phyloP scores from a whole-genome alignment of 53 echinoderm and acorn worm species.

The Luidia sarsii region DNA sequence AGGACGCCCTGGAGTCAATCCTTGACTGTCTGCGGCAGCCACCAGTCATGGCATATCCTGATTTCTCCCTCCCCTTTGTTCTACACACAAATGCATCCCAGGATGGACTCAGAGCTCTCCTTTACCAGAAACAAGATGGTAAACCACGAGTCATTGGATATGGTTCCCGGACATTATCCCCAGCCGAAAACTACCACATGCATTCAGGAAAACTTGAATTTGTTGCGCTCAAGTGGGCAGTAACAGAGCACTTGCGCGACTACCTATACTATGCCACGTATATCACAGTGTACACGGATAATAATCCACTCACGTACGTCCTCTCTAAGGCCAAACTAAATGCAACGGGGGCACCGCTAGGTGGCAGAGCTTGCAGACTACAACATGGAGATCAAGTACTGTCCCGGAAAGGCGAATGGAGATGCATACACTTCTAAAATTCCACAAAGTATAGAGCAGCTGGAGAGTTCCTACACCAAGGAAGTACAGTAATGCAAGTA shows the following conservation, averaged over 20 bases:
- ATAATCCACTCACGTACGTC: conserved; percentile 62
- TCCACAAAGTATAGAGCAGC: neutral
- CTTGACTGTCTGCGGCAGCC: conserved; percentile 7
- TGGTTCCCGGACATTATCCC: no score
- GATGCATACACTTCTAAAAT: conserved; percentile 53
- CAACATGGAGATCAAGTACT: conserved; percentile 21
- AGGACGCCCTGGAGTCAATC: conserved; percentile 1
- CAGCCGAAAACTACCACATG: conserved; percentile 35
- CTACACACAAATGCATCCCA: conserved; percentile 74
- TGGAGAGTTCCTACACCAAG: conserved; percentile 23
- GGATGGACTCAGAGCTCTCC: conserved; percentile 67
- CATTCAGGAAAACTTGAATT: no score
- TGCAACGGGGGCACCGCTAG: conserved; percentile 42
- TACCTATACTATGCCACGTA: conserved; percentile 41
- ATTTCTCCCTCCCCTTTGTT: conserved; percentile 30
- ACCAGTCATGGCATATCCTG: conserved; percentile 36
- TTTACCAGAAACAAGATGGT: conserved; percentile 60
- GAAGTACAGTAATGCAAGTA: no score
- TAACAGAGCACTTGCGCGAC: conserved; percentile 50
- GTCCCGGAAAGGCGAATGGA: conserved; percentile 48
- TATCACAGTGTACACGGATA: conserved; percentile 49
- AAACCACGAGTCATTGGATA: conserved; percentile 10
- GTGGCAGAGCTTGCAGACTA: conserved; percentile 40
- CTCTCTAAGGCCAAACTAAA: conserved; percentile 38
- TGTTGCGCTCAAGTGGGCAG: conserved; percentile 53